Conservation (phyloP, 2,888 invertebrate species). For the Psococerastis gibbosa region DNA sequence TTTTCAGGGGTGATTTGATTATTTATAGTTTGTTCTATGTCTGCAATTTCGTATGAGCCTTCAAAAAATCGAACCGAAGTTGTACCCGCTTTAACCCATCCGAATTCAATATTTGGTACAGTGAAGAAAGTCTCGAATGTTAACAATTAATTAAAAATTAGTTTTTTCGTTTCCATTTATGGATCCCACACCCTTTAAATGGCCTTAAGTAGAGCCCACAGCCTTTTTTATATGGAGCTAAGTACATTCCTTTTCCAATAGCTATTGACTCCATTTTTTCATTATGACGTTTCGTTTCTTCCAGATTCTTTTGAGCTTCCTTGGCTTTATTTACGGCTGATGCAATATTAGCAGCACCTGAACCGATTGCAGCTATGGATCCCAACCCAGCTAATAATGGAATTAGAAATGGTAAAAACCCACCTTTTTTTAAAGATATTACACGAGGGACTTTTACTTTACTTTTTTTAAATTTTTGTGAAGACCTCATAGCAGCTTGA, state of each 20-base stretch:
- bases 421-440: constrained; percentile 17
- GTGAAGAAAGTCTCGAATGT: background rate
- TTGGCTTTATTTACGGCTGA: constrained; percentile 19
- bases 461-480: constrained; percentile 9
- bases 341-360: constrained; percentile 18
- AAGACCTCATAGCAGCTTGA: background rate
- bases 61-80: background rate
- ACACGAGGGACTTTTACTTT: constrained; percentile 15
- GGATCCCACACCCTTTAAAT: constrained; percentile 7
- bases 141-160: constrained; percentile 14
- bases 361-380: constrained; percentile 17
- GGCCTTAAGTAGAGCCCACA: constrained; percentile 15
- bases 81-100: background rate
- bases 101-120: background rate
- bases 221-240: constrained; percentile 16
- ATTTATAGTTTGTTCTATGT: background rate
- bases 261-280: constrained; percentile 19
- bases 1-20: background rate
- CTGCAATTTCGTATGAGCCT: background rate
- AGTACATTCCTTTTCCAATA: constrained; percentile 18
- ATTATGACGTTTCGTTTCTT: constrained; percentile 20
- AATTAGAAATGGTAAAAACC: constrained; percentile 19
- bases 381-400: constrained; percentile 19
- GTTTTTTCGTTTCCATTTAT: constrained; percentile 15
- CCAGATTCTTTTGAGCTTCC: constrained; percentile 16